Percentiles rank a stretch among this genome's conserved stretches.
These are phyloP conservation scores for Xylota segnis DNA, from an alignment of 2,888 invertebrate species.

Conservation along the genomic window DNA sequence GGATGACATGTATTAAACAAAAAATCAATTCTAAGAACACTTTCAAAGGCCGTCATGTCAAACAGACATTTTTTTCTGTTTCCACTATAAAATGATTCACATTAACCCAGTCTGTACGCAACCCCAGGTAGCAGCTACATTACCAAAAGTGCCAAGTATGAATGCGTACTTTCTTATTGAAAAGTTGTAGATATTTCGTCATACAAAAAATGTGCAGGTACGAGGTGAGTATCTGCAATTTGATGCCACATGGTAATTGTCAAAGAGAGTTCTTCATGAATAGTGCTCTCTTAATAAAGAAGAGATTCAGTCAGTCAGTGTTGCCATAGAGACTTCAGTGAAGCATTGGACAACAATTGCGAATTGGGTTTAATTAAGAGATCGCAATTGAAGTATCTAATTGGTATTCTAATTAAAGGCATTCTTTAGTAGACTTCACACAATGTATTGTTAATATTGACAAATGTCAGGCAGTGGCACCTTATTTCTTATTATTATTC, in stretches of 20 bases:
- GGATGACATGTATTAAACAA: neutral
- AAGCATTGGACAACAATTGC: neutral
- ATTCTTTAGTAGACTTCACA: neutral
- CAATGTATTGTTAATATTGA: neutral
- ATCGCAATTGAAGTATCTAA: neutral
- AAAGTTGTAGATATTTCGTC: constrained; percentile 61
- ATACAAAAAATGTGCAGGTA: constrained; percentile 30
- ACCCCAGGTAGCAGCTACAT: constrained; percentile 49
- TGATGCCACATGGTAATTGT: constrained; percentile 53
- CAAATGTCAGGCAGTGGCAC: neutral
- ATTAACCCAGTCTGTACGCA: constrained; percentile 15
- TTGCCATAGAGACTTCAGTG: neutral
- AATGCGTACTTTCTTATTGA: constrained; percentile 50
- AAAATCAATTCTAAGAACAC: constrained; percentile 4
- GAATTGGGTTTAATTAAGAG: neutral
- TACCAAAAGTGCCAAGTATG: constrained; percentile 4
- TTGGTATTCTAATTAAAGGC: neutral
- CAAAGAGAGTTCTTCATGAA: constrained; percentile 39
- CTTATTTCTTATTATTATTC: neutral
- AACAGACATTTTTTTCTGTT: neutral
- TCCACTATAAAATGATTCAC: neutral
- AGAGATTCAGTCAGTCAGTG: neutral
- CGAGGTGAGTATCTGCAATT: constrained; percentile 44
- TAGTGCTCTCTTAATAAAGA: constrained; percentile 23
- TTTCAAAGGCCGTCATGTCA: neutral